These are phyloP conservation scores for Tubiluchus corallicola DNA, from an alignment of 2,888 invertebrate genomes.

Conservation along the genomic window DNA sequence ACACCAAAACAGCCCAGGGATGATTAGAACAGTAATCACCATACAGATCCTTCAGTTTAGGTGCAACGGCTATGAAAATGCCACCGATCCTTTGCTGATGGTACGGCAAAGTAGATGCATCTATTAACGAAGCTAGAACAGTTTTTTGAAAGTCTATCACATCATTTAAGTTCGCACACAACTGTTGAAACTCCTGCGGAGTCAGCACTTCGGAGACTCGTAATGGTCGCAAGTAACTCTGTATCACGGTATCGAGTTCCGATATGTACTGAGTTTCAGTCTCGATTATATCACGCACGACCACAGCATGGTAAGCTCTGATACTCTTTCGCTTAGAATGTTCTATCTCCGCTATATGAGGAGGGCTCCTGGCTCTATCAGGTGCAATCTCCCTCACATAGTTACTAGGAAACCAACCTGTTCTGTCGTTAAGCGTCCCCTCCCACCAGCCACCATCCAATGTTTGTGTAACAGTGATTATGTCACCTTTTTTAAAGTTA, in stretches of 20 bases:
- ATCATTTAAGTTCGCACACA: conserved; percentile 73
- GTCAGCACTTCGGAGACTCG: conserved; percentile 66
- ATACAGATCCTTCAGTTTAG: conserved; percentile 50
- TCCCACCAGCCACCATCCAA: conserved; percentile 99
- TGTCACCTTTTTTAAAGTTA: conserved; percentile 83
- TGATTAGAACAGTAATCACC: conserved; percentile 77
- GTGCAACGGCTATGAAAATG: conserved; percentile 53
- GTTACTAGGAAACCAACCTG: conserved; percentile 97
- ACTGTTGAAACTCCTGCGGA: conserved; percentile 61
- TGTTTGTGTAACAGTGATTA: conserved; percentile 85
- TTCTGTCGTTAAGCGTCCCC: conserved; percentile 79
- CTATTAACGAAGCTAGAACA: conserved; percentile 56
- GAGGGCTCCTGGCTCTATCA: conserved; percentile 16
- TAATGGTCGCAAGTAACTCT: conserved; percentile 68
- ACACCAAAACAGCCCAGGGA: conserved; percentile 76
- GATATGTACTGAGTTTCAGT: conserved; percentile 77
- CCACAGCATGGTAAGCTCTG: conserved; percentile 31
- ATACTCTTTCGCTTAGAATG: conserved; percentile 23
- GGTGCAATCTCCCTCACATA: conserved; percentile 78
- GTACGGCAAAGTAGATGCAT: conserved; percentile 34
- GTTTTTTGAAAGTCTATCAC: conserved; percentile 66
- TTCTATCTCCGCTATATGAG: not conserved
- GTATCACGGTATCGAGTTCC: conserved; percentile 64
- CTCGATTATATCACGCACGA: conserved; percentile 72
- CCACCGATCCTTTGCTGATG: conserved; percentile 70